These are phyloP conservation scores for Lasioglossum leucozonium DNA, from an alignment of 2,888 invertebrate genomes.

Conservation along the genomic window DNA sequence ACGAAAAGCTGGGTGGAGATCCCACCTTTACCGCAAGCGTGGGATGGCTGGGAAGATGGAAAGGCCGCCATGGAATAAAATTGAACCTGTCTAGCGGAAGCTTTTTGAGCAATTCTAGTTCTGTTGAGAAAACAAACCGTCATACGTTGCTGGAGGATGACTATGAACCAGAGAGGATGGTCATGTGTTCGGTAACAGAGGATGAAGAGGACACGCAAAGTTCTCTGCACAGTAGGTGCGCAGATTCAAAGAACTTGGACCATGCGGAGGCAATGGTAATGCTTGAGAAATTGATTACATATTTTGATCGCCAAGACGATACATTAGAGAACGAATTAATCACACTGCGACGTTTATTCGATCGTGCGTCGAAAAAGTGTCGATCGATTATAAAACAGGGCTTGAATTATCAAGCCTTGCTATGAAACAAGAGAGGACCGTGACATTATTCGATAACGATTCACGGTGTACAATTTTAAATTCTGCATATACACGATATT, in stretches of 20 bases:
- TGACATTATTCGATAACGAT: slow-evolving; percentile 26
- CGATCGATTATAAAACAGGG: slow-evolving; percentile 6
- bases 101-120: neutral
- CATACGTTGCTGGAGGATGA: slow-evolving; percentile 2
- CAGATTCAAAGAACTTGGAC: neutral
- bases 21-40: slow-evolving; percentile 34
- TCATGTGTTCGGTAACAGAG: neutral
- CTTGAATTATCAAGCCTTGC: neutral
- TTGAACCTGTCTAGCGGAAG: slow-evolving; percentile 11
- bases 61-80: slow-evolving; percentile 43
- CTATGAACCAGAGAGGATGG: neutral
- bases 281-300: slow-evolving; percentile 23
- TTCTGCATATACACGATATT: slow-evolving; percentile 16
- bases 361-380: slow-evolving; percentile 22
- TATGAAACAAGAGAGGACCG: neutral
- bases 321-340: slow-evolving; percentile 15
- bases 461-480: slow-evolving; percentile 15
- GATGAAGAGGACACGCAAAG: neutral
- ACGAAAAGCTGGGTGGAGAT: slow-evolving; percentile 24
- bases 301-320: slow-evolving; percentile 25
- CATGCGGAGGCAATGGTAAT: slow-evolving; percentile 27
- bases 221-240: neutral
- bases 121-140: neutral
- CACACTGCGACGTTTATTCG: neutral
- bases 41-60: slow-evolving; percentile 42